phyloP scores from a whole-genome alignment of 2,797 vertebrate species.

The Crocodylus rhombifer region DNA sequence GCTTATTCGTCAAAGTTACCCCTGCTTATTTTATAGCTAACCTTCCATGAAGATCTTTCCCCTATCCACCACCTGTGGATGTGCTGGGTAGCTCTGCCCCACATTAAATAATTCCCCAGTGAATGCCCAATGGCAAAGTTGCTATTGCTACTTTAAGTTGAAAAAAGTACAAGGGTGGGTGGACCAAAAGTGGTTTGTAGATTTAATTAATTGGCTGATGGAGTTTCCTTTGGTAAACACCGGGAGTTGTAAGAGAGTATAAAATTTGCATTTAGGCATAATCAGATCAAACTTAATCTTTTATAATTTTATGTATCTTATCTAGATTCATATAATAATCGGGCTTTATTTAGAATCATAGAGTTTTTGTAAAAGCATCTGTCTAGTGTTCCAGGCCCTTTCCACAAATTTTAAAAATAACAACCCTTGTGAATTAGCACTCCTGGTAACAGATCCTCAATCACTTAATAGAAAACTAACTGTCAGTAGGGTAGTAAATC shows the following conservation, averaged over 20 bases:
- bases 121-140: background rate
- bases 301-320: background rate
- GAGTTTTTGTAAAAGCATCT: background rate
- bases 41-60: too few relatives aligned
- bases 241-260: background rate
- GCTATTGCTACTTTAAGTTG: background rate
- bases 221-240: background rate
- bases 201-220: background rate
- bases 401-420: slow-evolving; percentile 28
- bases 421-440: slow-evolving; percentile 32
- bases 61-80: too few relatives aligned
- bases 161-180: background rate
- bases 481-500: slow-evolving; percentile 17
- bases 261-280: slow-evolving; percentile 4
- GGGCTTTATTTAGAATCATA: background rate
- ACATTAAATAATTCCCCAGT: background rate
- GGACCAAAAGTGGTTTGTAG: background rate
- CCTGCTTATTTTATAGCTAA: too few relatives aligned
- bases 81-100: background rate
- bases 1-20: too few relatives aligned
- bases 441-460: slow-evolving; percentile 18
- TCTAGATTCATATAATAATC: background rate
- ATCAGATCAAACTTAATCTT: background rate
- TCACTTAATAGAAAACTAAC: slow-evolving; percentile 47
- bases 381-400: background rate